Base-by-base conservation (phyloP, 2,888 invertebrate genomes). In the Athalia rosae region DNA sequence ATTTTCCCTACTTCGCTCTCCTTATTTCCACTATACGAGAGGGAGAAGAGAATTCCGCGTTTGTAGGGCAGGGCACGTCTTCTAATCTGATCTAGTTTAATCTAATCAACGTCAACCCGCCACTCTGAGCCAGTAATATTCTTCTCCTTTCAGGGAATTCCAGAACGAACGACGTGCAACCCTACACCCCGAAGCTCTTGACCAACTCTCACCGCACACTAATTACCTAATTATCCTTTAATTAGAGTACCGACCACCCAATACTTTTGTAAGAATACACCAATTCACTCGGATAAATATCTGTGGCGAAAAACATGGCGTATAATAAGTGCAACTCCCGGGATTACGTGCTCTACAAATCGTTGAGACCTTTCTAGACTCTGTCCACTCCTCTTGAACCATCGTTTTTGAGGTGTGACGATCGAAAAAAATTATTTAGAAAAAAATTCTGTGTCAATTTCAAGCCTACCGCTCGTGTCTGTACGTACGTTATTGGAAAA, bases 41-140 rank as follows among this genome's bases (percentile, higher is more conserved):
- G 50, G 7, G 9, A 58, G 58, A 56, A 71, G 45, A 45, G 45
- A 58, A 58, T 71, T 71, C 45, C 58, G 47, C 58, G n/a, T 58
- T 45, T 71, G 43, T 13, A 9, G 15, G n/a, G 45, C 71, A 8
- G 56, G 58, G 9, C 58, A 71, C 50, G 71, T 58, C 50, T 58
- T 58, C 56, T 71, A 71, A 71, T 71, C 71, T 71, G 71, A 71
- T 71, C 43, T 58, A 58, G 58, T 58, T 58, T 71, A 58, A 71
- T 71, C 56, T 71, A 71, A 58, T 71, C 71, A 71, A 71, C 71
- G 71, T 71, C 71, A 58, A 56, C 71, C 71, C 45, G 71, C 71
- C 47, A 45, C 71, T 71, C 71, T 15, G 13, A 58, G 13, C 71
- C 53, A 41, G 58, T 71, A 45, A 58, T 9, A 58, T 71, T 58